Conservation (phyloP, 1,140 invertebrate species). For the Heliconius eleuchia region DNA sequence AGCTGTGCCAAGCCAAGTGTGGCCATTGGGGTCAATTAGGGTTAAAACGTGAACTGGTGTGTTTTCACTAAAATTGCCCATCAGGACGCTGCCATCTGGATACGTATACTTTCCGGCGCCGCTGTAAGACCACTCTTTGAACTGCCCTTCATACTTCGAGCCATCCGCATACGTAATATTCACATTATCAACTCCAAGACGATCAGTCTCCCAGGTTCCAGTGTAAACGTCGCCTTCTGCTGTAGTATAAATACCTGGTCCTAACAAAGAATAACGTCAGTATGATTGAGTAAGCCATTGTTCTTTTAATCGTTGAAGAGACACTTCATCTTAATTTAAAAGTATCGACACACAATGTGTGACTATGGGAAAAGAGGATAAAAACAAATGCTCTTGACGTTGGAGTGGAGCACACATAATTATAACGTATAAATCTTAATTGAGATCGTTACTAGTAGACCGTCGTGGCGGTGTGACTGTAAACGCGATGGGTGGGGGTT, state of each 20-base stretch:
- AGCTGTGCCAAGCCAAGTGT: slow-evolving; percentile 61
- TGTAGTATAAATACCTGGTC: slow-evolving; percentile 66
- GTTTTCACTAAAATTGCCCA: slow-evolving; percentile 57
- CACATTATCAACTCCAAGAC: slow-evolving; percentile 53
- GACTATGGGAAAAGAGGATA: not conserved
- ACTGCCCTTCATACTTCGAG: slow-evolving; percentile 57
- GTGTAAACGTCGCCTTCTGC: slow-evolving; percentile 69
- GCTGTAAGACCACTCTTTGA: slow-evolving; percentile 64
- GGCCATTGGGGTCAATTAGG: slow-evolving; percentile 64
- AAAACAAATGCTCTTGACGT: slow-evolving; percentile 2
- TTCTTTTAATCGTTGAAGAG: not conserved
- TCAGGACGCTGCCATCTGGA: slow-evolving; percentile 56
- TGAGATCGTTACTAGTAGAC: not conserved
- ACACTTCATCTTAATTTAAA: slow-evolving; percentile 9
- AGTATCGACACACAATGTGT: not conserved
- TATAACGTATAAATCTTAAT: slow-evolving; percentile 13
- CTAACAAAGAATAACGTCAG: slow-evolving; percentile 39
- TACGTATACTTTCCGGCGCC: slow-evolving; percentile 59
- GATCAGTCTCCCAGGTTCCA: slow-evolving; percentile 64
- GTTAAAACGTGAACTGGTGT: slow-evolving; percentile 49
- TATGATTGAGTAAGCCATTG: slow-evolving; percentile 2
- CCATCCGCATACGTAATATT: slow-evolving; percentile 55
- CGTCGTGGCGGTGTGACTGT: too few species aligned
- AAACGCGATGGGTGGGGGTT: too few species aligned
- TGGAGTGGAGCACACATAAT: not conserved